Evolutionary conservation across 1,140 invertebrate genomes (phyloP), one percentile per base, ranked within the genome.

Genomic region (Anoplophora glabripennis): DNA sequence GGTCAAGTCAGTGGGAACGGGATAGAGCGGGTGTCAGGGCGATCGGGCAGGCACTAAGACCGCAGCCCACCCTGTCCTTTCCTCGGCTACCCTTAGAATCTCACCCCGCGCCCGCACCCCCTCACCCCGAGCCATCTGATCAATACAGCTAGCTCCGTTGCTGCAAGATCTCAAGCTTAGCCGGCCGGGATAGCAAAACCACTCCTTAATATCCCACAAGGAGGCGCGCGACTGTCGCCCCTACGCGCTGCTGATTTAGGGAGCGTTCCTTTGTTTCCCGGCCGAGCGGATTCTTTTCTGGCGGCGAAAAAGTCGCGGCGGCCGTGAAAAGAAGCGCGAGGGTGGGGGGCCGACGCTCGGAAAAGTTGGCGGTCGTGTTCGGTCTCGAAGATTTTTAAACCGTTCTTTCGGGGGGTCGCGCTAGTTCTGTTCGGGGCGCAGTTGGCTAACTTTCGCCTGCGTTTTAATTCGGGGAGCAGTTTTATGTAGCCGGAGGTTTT

Each of bases 51-150:
- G 66, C 66, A 68, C 68, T 71, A 72, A 73, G 71, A 73, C 71
- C 71, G 62, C 71, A 73, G 64, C 71, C 66, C 69, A 70, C 71
- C 71, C 71, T 73, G 70, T 73, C 71, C 69, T 73, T 71, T 70
- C 68, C 68, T 72, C 68, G 63, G 68, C 71, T 66, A 68, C 71
- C 71, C 71, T 73, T 72, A 72, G 70, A 69, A 62, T 63, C 58
- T 59, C 53, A 58, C 47, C 57, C 59, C 48, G n/a, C 62, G 55
- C 62, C 57, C 58, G 47, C 60, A 51, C 41, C 56, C 48, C 56
- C 41, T 15, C 40, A 59, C 58, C 59, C 45, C 49, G 66, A 58
- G 65, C 70, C 65, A 67, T 49, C 67, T 71, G 71, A 73, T 73
- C 71, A 72, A 73, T 73, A 73, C 71, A 73, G 71, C 71, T 72